Conservation (phyloP, 2,888 invertebrate species). For the Baccha elongata region DNA sequence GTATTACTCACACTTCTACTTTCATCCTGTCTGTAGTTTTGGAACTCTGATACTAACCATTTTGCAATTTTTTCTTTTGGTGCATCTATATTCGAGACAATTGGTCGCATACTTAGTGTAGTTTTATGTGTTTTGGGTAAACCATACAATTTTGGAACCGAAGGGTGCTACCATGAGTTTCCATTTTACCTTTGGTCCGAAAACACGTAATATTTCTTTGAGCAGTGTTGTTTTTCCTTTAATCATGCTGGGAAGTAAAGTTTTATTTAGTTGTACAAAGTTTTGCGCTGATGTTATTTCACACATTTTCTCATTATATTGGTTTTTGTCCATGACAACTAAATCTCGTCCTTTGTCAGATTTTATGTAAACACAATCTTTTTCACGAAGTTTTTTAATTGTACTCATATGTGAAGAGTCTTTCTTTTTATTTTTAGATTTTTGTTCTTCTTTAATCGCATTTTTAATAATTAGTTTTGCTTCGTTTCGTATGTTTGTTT, state of each 20-base stretch:
- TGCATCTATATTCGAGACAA: background rate
- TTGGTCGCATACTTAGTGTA: constrained; percentile 2
- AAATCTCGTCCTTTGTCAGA: no score
- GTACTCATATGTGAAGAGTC: background rate
- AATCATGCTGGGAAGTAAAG: background rate
- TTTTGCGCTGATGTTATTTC: constrained; percentile 7
- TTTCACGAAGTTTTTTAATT: background rate
- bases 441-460: background rate
- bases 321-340: constrained; percentile 2
- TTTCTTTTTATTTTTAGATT: constrained; percentile 9
- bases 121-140: constrained; percentile 3
- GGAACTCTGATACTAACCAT: constrained; percentile 2
- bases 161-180: background rate
- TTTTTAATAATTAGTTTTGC: background rate
- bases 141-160: no score
- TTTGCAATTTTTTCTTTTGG: background rate
- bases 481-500: background rate
- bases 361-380: no score
- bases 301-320: constrained; percentile 5
- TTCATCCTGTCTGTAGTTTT: background rate
- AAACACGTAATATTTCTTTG: background rate
- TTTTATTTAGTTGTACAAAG: background rate
- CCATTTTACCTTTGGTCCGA: background rate
- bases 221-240: no score
- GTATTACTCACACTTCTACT: background rate